These are phyloP conservation scores for Agrochola litura DNA, from an alignment of 2,888 invertebrate species.

Conservation along the genomic window DNA sequence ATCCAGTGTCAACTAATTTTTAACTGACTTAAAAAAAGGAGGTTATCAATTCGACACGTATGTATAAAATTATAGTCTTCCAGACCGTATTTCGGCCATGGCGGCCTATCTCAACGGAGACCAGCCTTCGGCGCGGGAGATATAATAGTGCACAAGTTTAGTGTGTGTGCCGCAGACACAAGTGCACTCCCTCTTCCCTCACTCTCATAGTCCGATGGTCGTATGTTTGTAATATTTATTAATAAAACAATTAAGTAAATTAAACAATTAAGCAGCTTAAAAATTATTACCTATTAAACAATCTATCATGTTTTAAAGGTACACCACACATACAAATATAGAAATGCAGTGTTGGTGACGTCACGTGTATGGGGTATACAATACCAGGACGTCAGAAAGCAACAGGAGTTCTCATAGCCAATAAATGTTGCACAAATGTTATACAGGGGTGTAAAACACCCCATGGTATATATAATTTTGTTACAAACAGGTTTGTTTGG, in stretches of 20 bases:
- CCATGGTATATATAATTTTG: background rate
- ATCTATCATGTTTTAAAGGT: background rate
- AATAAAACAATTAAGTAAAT: background rate
- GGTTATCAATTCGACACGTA: too few species aligned
- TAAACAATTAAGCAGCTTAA: too few species aligned
- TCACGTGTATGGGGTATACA: constrained; percentile 1
- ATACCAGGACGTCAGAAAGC: constrained; percentile 9
- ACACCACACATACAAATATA: background rate
- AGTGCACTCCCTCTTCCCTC: too few species aligned
- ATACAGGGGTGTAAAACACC: constrained; percentile 7
- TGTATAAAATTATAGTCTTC: too few species aligned
- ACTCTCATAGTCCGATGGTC: too few species aligned
- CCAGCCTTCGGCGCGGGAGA: too few species aligned
- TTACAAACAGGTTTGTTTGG: background rate
- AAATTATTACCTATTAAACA: background rate
- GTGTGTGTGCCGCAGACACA: too few species aligned
- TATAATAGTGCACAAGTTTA: too few species aligned
- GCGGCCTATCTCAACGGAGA: too few species aligned
- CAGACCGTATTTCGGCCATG: too few species aligned
- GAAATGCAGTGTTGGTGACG: background rate
- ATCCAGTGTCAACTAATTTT: background rate
- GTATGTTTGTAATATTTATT: too few species aligned
- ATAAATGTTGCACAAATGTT: background rate
- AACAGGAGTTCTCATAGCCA: background rate
- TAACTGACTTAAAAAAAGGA: background rate